Evolutionary conservation across 2,113 vertebrate genomes (phyloP).

Genomic region (Leucopsar rothschildi): DNA sequence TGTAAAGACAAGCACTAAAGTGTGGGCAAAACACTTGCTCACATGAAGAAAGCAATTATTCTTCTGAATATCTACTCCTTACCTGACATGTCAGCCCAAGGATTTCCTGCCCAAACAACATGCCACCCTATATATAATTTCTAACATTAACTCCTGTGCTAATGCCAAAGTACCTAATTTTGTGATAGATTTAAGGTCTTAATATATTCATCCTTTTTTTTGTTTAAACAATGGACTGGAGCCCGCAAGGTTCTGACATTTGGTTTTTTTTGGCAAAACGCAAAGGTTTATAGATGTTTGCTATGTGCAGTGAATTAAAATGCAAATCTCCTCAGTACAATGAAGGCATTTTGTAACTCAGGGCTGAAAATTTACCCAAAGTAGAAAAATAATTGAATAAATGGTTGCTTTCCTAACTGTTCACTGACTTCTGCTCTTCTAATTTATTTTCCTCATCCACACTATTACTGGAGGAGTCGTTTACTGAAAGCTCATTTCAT

Average conservation of each 20-base stretch:
- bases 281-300: not conserved
- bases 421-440: not conserved
- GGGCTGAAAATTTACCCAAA: not conserved
- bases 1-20: not conserved
- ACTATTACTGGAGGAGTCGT: not conserved
- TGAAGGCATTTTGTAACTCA: not conserved
- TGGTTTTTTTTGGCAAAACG: constrained; percentile 3
- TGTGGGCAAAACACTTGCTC: not conserved
- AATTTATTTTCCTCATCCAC: not conserved
- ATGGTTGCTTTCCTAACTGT: not conserved
- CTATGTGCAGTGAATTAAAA: constrained; percentile 5
- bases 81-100: not conserved
- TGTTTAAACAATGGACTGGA: not conserved
- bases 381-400: not conserved
- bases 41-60: not conserved
- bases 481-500: constrained; percentile 35
- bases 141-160: not conserved
- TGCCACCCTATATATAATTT: not conserved
- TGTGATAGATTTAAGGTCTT: not conserved
- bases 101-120: not conserved
- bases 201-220: not conserved
- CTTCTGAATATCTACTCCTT: not conserved
- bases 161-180: not conserved
- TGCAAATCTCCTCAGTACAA: not conserved
- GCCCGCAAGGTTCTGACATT: not conserved